Base-by-base conservation (phyloP, 2,888 invertebrate genomes). In the Lasioglossum oenotherae region DNA sequence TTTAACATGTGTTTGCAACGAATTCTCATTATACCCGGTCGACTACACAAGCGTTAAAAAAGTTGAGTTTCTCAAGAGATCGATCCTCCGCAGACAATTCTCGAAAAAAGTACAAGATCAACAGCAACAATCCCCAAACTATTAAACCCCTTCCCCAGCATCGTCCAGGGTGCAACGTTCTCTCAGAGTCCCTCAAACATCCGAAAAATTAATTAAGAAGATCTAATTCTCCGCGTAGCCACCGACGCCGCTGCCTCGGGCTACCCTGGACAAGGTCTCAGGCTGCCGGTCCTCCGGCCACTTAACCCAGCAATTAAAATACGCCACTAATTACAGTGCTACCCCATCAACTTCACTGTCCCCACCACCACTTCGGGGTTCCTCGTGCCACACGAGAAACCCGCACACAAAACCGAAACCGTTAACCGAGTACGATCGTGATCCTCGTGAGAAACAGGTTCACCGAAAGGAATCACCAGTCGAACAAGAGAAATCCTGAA, bases 291-390 rank as follows among this genome's bases (percentile, higher is more conserved):
- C 10, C 35, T 35, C 10, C 35, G 6, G 67, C 67, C 67, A 67
- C 67, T 67, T 67, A 67, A 35, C 67, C 67, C 67, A 67, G 35
- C 35, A 67, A 67, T 67, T 67, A 67, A 67, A 67, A 67, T 67
- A 67, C 67, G 67, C 67, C 67, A 67, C 67, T 35, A 67, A 67
- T 67, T 67, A 67, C 35, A 67, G 67, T 35, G 19, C 31, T 31
- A 67, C 8, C 23, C 35, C 67, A 67, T 67, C 31, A 67, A 67
- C 35, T 31, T 31, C 67, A 67, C 67, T 35, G 23, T 35, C 67
- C 8, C 35, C 53, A 67, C 67, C 64, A 64, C 16, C 64, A 64
- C 64, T 31, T 31, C 64, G 31, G 4, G 16, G 2, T 16, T 2
- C 27, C 31, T 64, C 31, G 64, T n/a, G 64, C 6, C 27, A 16